These are phyloP conservation scores for Bryconaethiops microstoma DNA, from an alignment of 2,797 vertebrate species.

Conservation along the genomic window DNA sequence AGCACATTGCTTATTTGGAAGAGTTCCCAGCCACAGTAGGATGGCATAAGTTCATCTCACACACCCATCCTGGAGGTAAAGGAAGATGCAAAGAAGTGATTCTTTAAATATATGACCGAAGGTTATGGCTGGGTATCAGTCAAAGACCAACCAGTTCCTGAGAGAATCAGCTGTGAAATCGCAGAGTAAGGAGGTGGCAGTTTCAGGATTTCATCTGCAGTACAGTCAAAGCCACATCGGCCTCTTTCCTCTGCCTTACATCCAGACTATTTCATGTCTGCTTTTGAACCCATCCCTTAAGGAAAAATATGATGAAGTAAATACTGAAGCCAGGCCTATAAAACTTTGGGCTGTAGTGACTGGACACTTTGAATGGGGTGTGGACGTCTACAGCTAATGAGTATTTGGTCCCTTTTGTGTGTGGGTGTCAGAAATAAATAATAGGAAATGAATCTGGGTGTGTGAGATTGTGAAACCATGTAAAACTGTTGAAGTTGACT, in stretches of 20 bases:
- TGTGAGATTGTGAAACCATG: neutral
- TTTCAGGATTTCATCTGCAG: neutral
- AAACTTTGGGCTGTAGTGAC: neutral
- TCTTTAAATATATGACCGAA: neutral
- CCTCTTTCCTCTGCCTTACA: slow-evolving; percentile 10
- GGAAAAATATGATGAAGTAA: slow-evolving; percentile 20
- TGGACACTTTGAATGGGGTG: slow-evolving; percentile 3
- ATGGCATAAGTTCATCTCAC: neutral
- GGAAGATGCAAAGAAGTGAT: neutral
- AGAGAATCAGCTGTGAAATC: neutral
- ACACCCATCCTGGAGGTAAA: slow-evolving; percentile 4
- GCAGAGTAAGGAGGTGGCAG: neutral
- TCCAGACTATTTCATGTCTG: neutral
- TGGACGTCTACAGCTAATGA: neutral
- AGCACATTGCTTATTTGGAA: slow-evolving; percentile 6
- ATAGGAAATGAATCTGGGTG: neutral
- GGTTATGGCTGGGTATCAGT: neutral
- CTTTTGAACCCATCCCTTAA: neutral
- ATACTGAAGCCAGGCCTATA: neutral
- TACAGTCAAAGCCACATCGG: slow-evolving; percentile 14
- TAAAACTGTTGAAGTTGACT: neutral
- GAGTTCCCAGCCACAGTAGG: neutral
- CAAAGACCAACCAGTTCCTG: neutral
- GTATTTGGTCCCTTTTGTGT: neutral
- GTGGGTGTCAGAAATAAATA: slow-evolving; percentile 13